Base-by-base conservation (phyloP, 2,888 invertebrate species). In the Pachydiplax longipennis region DNA sequence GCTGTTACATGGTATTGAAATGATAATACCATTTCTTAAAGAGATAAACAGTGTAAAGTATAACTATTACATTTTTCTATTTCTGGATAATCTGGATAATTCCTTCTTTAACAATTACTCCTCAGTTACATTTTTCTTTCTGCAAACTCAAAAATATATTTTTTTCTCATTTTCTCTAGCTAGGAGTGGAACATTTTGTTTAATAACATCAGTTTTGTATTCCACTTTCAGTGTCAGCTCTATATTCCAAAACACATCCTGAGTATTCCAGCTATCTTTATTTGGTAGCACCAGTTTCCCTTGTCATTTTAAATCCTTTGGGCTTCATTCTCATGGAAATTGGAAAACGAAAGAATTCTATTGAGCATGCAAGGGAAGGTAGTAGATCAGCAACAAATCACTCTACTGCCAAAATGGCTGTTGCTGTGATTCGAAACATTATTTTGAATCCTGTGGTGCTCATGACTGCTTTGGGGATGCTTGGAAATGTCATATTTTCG, bases 181-280 rank as follows among this genome's bases (percentile, higher is more conserved):
- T 6, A 44, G 2, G 10, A 8, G 4, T 44, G 44, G 10, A 10
- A 44, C 4, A 10, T 3, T 44, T 44, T 44, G 44, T 44, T 44
- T 44, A 8, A 44, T 44, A 44, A 10, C 1, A 44, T 8, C 6
- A 10, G 44, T 10, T 44, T 44, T 44, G 44, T 31, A 58, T 80
- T 35, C 53, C 73, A 92, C 91, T 91, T 94, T 92, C 95, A 98
- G 98, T 99, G 90, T 95, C 96, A 93, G 98, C 99, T 37, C 95
- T 99, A 35, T 99, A 99, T 94, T 95, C 96, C 92, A 95, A 96
- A 91, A 96, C 96, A 8, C 98, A 99, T 95, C 98, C 98, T 0
- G 98, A 99, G 93, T 99, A 98, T 94, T 96, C 98, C 0, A 95
- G 97, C 0, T 99, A 99, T 94, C 94, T 99, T 83, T 99, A 99